A percentile compares a stretch with the other conserved stretches of the same genome.
Conservation (phyloP, 1,140 invertebrate genomes). For the Antheraea pernyi region DNA sequence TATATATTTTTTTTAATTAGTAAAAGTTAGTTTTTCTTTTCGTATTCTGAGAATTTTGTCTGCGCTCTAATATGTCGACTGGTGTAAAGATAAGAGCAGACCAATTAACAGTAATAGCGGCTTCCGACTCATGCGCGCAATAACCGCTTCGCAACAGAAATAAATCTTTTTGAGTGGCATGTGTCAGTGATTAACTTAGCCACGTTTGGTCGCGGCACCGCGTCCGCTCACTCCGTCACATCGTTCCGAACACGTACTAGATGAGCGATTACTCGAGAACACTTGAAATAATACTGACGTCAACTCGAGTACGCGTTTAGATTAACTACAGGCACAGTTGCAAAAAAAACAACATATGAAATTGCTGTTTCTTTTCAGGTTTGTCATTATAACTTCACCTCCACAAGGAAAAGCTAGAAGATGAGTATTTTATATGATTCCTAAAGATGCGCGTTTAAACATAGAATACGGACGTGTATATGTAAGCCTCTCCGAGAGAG, state of each 20-base stretch:
- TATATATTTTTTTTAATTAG: no score
- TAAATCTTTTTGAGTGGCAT: background rate
- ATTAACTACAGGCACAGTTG: no score
- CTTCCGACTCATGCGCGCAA: background rate
- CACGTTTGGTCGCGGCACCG: background rate
- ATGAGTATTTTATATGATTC: no score
- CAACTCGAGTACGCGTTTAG: no score
- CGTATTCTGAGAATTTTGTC: background rate
- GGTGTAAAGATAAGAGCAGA: background rate
- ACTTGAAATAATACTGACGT: background rate
- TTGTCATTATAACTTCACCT: no score
- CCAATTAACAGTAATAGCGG: background rate
- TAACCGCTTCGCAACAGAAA: background rate
- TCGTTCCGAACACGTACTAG: background rate
- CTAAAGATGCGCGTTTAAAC: no score
- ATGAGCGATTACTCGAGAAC: background rate
- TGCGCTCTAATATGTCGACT: background rate
- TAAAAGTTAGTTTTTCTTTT: no score
- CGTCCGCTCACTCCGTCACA: background rate
- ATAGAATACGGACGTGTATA: no score
- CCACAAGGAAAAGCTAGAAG: no score
- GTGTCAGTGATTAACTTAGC: conserved; percentile 1
- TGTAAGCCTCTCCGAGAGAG: no score
- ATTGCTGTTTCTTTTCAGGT: no score
- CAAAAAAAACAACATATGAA: no score